phyloP scores from a whole-genome alignment of 2,797 vertebrate genomes.

The Sebastolobus alascanus region DNA sequence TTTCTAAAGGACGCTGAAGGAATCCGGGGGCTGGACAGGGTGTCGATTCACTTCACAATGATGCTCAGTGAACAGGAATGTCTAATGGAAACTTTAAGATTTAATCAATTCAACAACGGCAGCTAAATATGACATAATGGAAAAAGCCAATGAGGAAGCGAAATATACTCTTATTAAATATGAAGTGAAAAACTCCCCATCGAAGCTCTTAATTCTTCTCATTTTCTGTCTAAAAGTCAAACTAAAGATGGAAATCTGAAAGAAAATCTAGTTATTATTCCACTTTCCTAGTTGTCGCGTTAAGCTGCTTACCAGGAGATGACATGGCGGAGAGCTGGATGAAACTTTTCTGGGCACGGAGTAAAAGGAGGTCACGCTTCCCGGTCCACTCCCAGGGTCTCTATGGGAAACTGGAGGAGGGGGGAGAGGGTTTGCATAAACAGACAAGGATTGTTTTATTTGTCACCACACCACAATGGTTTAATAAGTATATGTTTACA shows the following conservation, averaged over 20 bases:
- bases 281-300: not conserved
- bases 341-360: not conserved
- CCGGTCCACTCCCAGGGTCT: constrained; percentile 32
- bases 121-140: not conserved
- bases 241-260: not conserved
- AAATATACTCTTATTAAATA: too few relatives aligned
- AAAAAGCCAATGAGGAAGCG: not conserved
- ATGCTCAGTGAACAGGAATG: not conserved
- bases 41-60: not conserved
- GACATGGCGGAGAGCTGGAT: constrained; percentile 71
- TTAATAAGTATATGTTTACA: not conserved
- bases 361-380: constrained; percentile 49
- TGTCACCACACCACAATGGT: not conserved
- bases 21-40: not conserved
- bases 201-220: too few relatives aligned
- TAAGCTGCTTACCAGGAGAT: constrained; percentile 76
- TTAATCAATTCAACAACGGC: not conserved
- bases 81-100: not conserved
- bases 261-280: not conserved
- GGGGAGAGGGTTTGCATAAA: not conserved
- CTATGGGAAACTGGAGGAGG: constrained; percentile 40
- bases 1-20: not conserved
- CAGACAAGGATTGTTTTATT: not conserved
- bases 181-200: not conserved
- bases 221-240: not conserved